Evolutionary conservation across 2,797 vertebrate species (phyloP).

Genomic region (Philypnodon macrostomus): DNA sequence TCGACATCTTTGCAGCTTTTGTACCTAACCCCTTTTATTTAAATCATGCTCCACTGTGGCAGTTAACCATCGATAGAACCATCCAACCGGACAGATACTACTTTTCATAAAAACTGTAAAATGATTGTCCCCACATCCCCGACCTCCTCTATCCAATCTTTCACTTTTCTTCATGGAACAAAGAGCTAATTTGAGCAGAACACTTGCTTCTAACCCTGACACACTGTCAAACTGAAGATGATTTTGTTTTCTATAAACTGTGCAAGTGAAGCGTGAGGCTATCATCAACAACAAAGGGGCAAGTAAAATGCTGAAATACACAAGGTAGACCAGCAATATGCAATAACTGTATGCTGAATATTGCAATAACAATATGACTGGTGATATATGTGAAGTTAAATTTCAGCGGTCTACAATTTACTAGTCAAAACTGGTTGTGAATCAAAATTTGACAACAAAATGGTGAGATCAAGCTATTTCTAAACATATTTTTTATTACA

Average conservation of each 20-base stretch:
- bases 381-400: too few species aligned
- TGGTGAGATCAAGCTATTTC: too few species aligned
- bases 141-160: constrained; percentile 38
- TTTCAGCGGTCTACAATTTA: too few species aligned
- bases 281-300: too few species aligned
- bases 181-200: constrained; percentile 72
- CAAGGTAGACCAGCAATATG: too few species aligned
- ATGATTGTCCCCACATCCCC: constrained; percentile 50
- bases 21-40: constrained; percentile 44
- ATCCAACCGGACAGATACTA: constrained; percentile 59
- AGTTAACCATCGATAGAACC: constrained; percentile 67
- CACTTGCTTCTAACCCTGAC: constrained; percentile 55
- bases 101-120: constrained; percentile 67
- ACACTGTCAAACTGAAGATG: constrained; percentile 58
- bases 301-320: too few species aligned
- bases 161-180: constrained; percentile 48
- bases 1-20: constrained; percentile 40
- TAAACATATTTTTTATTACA: too few species aligned
- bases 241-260: constrained; percentile 61
- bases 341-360: too few species aligned
- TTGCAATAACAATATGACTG: too few species aligned
- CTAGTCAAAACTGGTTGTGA: too few species aligned
- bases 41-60: constrained; percentile 53
- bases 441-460: too few species aligned
- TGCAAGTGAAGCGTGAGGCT: constrained; percentile 53